Conservation (phyloP, 2,797 vertebrate species). For the Ptychadena robeensis region DNA sequence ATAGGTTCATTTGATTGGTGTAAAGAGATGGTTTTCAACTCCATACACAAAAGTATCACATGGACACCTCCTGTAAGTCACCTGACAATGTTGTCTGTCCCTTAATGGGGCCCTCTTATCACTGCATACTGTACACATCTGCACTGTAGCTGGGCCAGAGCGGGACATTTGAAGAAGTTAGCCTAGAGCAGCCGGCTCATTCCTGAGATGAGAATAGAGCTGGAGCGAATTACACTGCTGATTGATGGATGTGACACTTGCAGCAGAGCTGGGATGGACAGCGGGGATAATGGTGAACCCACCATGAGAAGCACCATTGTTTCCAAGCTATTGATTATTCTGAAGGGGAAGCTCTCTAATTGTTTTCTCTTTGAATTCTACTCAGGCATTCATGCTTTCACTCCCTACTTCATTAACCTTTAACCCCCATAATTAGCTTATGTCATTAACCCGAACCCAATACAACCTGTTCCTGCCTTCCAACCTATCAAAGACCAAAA, state of each 20-base stretch:
- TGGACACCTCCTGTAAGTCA: no score
- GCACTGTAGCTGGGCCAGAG: no score
- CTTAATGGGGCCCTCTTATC: no score
- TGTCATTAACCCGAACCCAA: slow-evolving; percentile 33
- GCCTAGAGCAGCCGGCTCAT: no score
- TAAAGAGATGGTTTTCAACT: no score
- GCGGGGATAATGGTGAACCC: slow-evolving; percentile 6
- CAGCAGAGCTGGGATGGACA: not conserved
- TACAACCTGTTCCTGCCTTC: slow-evolving; percentile 21
- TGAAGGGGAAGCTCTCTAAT: slow-evolving; percentile 15
- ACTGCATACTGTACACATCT: no score
- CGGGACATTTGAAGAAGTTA: no score
- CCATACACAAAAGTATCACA: no score
- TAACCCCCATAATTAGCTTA: slow-evolving; percentile 39
- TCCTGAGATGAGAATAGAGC: not conserved
- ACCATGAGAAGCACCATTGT: not conserved
- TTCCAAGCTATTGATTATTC: slow-evolving; percentile 31
- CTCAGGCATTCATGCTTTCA: not conserved
- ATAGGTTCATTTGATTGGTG: no score
- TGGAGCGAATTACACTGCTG: not conserved
- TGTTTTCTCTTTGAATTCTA: slow-evolving; percentile 39
- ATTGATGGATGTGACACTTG: not conserved
- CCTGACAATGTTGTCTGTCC: no score
- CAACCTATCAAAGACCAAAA: not conserved
- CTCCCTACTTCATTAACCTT: slow-evolving; percentile 30